These are phyloP conservation scores for Eupeodes corollae DNA, from an alignment of 1,140 invertebrate species.

Conservation along the genomic window DNA sequence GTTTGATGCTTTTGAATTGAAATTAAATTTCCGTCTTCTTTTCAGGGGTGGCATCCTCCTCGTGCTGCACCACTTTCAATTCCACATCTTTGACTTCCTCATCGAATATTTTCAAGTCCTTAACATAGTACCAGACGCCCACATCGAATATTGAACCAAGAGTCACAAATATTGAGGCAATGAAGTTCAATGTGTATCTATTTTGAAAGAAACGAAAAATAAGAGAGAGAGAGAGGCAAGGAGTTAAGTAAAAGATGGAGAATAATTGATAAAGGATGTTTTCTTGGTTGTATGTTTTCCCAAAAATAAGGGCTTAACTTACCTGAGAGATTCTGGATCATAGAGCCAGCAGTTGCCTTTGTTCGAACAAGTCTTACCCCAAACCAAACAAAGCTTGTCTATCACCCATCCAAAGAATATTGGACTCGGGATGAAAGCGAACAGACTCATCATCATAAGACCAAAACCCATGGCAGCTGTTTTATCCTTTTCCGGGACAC, in stretches of 20 bases:
- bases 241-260: neutral
- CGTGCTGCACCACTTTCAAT: slow-evolving; percentile 30
- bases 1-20: neutral
- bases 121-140: slow-evolving; percentile 56
- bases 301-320: slow-evolving; percentile 19
- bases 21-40: slow-evolving; percentile 34
- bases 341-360: slow-evolving; percentile 66
- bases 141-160: slow-evolving; percentile 53
- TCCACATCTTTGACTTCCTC: slow-evolving; percentile 44
- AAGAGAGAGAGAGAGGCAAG: no score
- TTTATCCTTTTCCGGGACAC: slow-evolving; percentile 60
- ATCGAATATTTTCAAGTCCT: slow-evolving; percentile 58
- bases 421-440: slow-evolving; percentile 59
- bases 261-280: neutral
- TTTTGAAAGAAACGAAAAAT: no score
- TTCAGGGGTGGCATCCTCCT: slow-evolving; percentile 26
- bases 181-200: slow-evolving; percentile 51
- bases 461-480: slow-evolving; percentile 57
- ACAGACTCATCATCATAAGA: slow-evolving; percentile 52
- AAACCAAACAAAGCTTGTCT: slow-evolving; percentile 57
- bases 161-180: slow-evolving; percentile 50
- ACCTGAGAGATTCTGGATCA: slow-evolving; percentile 52
- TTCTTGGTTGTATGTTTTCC: neutral
- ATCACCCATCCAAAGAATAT: slow-evolving; percentile 61
- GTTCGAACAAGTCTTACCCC: slow-evolving; percentile 60